Percentiles rank a stretch among this genome's conserved stretches.
phyloP scores from a whole-genome alignment of 1,140 invertebrate species.

The Aphelenchoides avenae region DNA sequence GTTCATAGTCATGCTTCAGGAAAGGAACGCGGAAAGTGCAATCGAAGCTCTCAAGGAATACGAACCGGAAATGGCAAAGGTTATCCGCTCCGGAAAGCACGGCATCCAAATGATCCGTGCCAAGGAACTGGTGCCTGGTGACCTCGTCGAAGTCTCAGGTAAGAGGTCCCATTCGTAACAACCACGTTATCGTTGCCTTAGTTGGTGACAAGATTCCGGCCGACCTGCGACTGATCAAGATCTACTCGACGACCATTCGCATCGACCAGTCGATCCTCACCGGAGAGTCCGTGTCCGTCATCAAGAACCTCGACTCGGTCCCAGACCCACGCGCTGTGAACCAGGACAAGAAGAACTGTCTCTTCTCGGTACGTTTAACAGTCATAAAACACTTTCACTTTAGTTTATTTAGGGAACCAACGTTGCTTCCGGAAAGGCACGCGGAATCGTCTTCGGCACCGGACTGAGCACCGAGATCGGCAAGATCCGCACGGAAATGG shows the following conservation, averaged over 20 bases:
- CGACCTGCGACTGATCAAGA: constrained; percentile 92
- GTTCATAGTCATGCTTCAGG: too few relatives aligned
- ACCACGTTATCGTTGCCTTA: too few relatives aligned
- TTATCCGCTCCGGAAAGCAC: constrained; percentile 83
- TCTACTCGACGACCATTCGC: constrained; percentile 93
- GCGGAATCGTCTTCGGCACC: constrained; percentile 96
- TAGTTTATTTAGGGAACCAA: constrained; percentile 81
- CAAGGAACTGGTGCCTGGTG: constrained; percentile 95
- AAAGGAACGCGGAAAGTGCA: constrained; percentile 98
- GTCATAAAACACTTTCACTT: too few relatives aligned
- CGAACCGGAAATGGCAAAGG: constrained; percentile 99
- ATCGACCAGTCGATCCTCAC: constrained; percentile 99
- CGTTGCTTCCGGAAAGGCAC: constrained; percentile 94
- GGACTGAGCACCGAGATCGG: constrained; percentile 95
- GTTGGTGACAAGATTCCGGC: constrained; percentile 99
- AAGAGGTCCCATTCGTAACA: constrained; percentile 44
- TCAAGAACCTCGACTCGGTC: constrained; percentile 95
- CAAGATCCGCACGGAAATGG: constrained; percentile 99
- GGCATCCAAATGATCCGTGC: constrained; percentile 95
- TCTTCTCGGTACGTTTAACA: constrained; percentile 66
- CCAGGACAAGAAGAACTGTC: constrained; percentile 96
- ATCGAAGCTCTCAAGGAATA: constrained; percentile 99
- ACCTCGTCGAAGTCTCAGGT: constrained; percentile 88
- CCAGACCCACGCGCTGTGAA: constrained; percentile 96
- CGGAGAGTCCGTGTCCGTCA: constrained; percentile 98